Conservation (phyloP, 1,140 invertebrate genomes). For the Ips nitidus region DNA sequence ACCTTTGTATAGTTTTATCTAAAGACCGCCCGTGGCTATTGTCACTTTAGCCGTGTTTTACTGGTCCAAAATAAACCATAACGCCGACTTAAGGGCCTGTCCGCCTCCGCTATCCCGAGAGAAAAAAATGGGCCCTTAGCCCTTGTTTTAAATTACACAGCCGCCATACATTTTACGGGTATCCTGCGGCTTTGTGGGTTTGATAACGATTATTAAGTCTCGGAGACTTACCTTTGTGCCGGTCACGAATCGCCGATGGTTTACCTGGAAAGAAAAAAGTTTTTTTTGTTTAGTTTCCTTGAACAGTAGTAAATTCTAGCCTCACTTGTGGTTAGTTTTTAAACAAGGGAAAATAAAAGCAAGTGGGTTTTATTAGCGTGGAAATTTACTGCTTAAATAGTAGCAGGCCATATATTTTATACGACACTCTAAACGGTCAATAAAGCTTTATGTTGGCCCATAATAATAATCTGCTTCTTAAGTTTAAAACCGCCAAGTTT, state of each 20-base stretch:
- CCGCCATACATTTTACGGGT: slow-evolving; percentile 24
- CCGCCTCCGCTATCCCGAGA: slow-evolving; percentile 20
- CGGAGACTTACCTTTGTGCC: slow-evolving; percentile 19
- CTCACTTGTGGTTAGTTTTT: no score
- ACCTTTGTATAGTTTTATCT: slow-evolving; percentile 28
- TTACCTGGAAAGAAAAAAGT: slow-evolving; percentile 24
- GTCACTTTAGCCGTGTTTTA: slow-evolving; percentile 36
- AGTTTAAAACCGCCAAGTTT: slow-evolving; percentile 7
- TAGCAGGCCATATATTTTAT: slow-evolving; percentile 27
- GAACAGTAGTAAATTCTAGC: no score
- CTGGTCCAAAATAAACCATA: slow-evolving; percentile 32
- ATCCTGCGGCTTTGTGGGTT: slow-evolving; percentile 25
- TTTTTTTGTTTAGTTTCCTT: not conserved
- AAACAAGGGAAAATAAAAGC: no score
- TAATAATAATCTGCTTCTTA: slow-evolving; percentile 29
- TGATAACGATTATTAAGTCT: slow-evolving; percentile 20
- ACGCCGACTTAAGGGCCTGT: slow-evolving; percentile 8
- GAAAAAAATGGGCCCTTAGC: slow-evolving; percentile 23
- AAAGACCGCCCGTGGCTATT: slow-evolving; percentile 29
- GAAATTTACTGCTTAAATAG: slow-evolving; percentile 19
- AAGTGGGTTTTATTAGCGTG: not conserved
- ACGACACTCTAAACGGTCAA: slow-evolving; percentile 20
- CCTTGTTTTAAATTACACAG: slow-evolving; percentile 29
- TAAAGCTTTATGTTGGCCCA: slow-evolving; percentile 21
- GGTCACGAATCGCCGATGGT: not conserved